Evolutionary conservation across 37 sponge, comb jelly and placozoan genomes (phyloP), one percentile per base, ranked within the genome.

Genomic region (Axinella damicornis): DNA sequence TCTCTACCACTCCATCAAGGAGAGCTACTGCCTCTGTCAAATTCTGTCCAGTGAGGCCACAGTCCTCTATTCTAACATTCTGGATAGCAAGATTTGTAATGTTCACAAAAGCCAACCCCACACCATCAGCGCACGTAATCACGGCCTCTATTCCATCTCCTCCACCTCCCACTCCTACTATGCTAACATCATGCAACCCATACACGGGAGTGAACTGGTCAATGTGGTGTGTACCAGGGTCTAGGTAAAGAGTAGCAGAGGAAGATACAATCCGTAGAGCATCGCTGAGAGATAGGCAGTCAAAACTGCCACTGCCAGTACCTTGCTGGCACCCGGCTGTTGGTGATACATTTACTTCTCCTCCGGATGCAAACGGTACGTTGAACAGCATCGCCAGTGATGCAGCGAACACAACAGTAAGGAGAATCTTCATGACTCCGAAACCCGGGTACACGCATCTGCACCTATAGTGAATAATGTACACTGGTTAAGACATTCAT

Each of bases 41-140:
- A 41, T 70, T 71, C 17, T 27, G 36, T 11, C 80, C 80, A 30
- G 61, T 79, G 2, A 86, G 37, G 22, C 87, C 80, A 65, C 87
- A 86, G 21, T 46, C 71, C 25, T n/a, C 61, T 28, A 86, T 72
- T 1, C 28, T 69, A 24, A 86, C 17, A 31, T 72, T 72, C 22
- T 27, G 31, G 17, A 86, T 25, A 9, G 35, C 22, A 13, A 86
- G 61, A 33, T 65, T 21, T 17, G 80, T 53, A 11, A 79, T 32
- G 28, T 71, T 71, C 30, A 79, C 30, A 62, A 86, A 86, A 5
- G 55, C 59, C 20, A 86, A 64, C 19, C 87, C 87, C 21, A 62
- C 31, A 20, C 34, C 33, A 61, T 71, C 64, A 52, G 72, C 25
- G 38, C 87, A 86, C 20, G 64, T 78, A 53, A 86, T 86, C 27